A percentile compares a stretch with the other conserved stretches of the same genome.
Evolutionary conservation across 2,797 vertebrate genomes (phyloP).

Genomic region (Diplodus puntazzo): DNA sequence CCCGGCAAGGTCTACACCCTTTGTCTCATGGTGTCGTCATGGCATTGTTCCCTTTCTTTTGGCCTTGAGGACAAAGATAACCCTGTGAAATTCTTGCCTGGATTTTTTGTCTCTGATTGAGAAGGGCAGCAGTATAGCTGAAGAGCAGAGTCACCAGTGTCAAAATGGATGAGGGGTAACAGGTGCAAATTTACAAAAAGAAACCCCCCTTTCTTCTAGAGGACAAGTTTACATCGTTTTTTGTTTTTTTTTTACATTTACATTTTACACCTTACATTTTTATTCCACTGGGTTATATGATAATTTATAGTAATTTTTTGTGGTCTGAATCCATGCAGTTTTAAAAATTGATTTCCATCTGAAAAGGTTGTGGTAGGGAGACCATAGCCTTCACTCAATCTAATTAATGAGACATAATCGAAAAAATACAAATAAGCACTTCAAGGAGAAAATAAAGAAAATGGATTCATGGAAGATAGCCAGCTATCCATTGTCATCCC

Average conservation of each 20-base stretch:
- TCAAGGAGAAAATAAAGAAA: not conserved
- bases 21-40: slow-evolving; percentile 64
- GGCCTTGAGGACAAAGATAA: slow-evolving; percentile 85
- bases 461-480: too few species aligned
- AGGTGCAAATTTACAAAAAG: slow-evolving; percentile 55
- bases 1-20: slow-evolving; percentile 36
- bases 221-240: not conserved
- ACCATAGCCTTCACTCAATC: not conserved
- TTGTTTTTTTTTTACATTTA: too few species aligned
- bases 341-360: not conserved
- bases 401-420: not conserved
- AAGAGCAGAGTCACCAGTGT: slow-evolving; percentile 30
- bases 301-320: not conserved
- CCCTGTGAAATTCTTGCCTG: slow-evolving; percentile 82
- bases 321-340: not conserved
- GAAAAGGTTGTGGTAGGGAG: not conserved
- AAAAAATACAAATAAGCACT: not conserved
- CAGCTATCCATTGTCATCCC: too few species aligned
- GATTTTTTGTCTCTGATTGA: slow-evolving; percentile 67
- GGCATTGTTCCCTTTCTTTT: slow-evolving; percentile 76
- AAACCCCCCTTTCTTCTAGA: not conserved
- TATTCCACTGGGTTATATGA: not conserved
- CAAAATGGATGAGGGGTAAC: slow-evolving; percentile 50
- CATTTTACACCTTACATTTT: not conserved
- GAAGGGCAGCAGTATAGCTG: slow-evolving; percentile 51